Evolutionary conservation across 2,113 vertebrate genomes (phyloP), one percentile per base, ranked within the genome.

Genomic region (Eulemur rufifrons): DNA sequence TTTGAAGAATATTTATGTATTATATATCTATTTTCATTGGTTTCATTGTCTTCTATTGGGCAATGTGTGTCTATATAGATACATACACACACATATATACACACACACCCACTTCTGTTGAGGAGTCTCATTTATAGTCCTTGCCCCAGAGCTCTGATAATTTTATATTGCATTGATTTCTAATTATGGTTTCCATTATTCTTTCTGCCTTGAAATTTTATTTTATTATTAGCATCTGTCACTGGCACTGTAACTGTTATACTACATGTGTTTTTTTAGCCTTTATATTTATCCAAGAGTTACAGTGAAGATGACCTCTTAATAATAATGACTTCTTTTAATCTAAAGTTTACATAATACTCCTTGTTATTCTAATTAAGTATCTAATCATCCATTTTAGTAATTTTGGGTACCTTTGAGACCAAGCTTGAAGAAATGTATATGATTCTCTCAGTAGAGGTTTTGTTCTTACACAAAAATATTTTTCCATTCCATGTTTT

Each of bases 181-280:
- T 96, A 78, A 87, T 92, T 90, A 52, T 71, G 37, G 68, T 66
- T 95, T 77, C 11, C 39, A 50, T 78, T 90, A 63, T 86, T 93
- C 20, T 93, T 86, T 93, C 32, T 95, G 27, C 86, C 37, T 77
- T 95, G 76, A 83, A 86, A 63, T 86, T 86, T 63, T 81, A 18
- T 92, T 85, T 66, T 95, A 61, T 93, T 93, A 52, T 96, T 77
- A 97, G 39, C n/a, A 77, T 83, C 34, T 25, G 81, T 89, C 45
- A 76, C 54, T 94, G 85, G 32, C 42, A 69, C 25, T 29, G 4
- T 82, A 66, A 37, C 42, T 87, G 20, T 71, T 94, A 45, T 13
- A 68, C 27, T 42, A 68, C 34, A 23, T 89, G n/a, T 73, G 34
- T 91, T 94, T 94, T 82, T 95, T 69, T 50, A 5, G 63, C 8